Evolutionary conservation across 2,888 invertebrate genomes (phyloP), one percentile per base, ranked within the genome.

Genomic region (Dicycla oo): DNA sequence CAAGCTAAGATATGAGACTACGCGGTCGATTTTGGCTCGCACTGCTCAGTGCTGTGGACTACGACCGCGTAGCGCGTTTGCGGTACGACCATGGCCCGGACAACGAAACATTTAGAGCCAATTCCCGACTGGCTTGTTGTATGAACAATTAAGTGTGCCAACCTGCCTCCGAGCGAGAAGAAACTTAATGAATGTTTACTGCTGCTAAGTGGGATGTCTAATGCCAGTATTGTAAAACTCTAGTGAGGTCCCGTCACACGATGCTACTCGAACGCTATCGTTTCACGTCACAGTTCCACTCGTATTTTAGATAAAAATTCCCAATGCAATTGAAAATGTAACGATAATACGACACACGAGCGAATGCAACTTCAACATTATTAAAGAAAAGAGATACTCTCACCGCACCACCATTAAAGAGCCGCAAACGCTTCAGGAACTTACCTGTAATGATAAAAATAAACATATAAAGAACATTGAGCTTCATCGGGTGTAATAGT

Each of bases 121-220:
- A 95, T 94, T 94, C 95, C 93, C 94, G 85, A 88, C 91, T 93
- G 94, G 93, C 94, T 95, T 95, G 94, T 95, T 94, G 93, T 93
- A 94, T 94, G 94, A 95, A 95, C 95, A 95, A 94, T 95, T 95
- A 95, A 94, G 93, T 92, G 92, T 92, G 90, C 92, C 91, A 92
- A 93, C 93, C 93, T 93, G 91, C 89, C 89, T 90, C 90, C 84
- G 87, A 88, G 89, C 89, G 92, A 91, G 92, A 94, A 94, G 93
- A 94, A 93, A 92, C 89, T 88, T 94, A 93, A 94, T 94, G 91
- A 93, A 93, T 94, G 92, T 93, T 93, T 92, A 92, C 92, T 89
- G 89, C 87, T 86, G 85, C 90, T 93, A 93, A 93, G 91, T 93
- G 91, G 88, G 90, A 89, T 81, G 71, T 83, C 79, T 79, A 83